Percentiles rank a stretch among this genome's conserved stretches.
Evolutionary conservation across 2,113 vertebrate species (phyloP).

Genomic region (Pseudorectes ferrugineus): DNA sequence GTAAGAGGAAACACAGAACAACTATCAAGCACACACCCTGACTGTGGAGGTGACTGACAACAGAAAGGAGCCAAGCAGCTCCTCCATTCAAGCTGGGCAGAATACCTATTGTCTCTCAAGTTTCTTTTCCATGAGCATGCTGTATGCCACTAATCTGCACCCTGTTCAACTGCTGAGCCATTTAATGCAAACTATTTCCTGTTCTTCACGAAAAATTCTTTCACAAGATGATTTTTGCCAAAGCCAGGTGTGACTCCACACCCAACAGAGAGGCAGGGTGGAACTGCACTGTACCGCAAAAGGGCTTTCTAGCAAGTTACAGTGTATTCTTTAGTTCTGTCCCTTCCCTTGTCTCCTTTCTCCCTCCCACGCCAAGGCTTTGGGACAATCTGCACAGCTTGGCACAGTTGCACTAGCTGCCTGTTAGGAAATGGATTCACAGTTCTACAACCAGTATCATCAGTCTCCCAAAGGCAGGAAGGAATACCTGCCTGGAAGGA

Average conservation of each 20-base stretch:
- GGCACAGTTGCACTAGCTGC: neutral
- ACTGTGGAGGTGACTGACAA: neutral
- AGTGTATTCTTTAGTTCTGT: neutral
- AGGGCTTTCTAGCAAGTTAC: neutral
- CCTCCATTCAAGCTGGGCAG: neutral
- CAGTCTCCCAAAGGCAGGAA: neutral
- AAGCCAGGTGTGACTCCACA: neutral
- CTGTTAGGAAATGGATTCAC: neutral
- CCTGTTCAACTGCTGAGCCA: neutral
- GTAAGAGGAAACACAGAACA: neutral
- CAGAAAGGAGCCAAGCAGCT: neutral
- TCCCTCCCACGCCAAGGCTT: neutral
- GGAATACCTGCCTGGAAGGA: neutral
- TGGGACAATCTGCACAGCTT: neutral
- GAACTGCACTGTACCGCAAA: neutral
- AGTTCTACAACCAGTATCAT: neutral
- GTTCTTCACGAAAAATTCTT: neutral
- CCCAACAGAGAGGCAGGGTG: neutral
- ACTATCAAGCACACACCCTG: neutral
- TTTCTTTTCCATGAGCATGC: neutral
- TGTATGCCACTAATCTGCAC: neutral
- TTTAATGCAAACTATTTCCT: neutral
- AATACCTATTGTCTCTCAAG: neutral
- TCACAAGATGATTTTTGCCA: neutral
- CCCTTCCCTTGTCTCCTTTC: neutral